Conservation (phyloP, 1,140 invertebrate genomes). For the Drosophila ficusphila region DNA sequence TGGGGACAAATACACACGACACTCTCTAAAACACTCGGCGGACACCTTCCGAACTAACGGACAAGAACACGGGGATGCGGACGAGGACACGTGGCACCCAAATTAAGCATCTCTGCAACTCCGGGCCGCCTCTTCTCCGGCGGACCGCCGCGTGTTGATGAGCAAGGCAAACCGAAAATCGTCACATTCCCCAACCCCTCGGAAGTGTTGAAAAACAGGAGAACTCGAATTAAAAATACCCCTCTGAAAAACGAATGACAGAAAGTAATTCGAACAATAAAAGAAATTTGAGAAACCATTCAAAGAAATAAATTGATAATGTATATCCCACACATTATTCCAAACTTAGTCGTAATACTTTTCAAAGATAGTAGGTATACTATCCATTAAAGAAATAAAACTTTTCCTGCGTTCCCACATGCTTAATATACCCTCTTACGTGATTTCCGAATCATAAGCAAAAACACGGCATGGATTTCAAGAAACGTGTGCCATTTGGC, state of each 20-base stretch:
- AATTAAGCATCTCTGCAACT: slow-evolving; percentile 66
- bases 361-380: no score
- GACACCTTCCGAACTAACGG: slow-evolving; percentile 53
- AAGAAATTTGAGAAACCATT: no score
- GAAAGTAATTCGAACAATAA: no score
- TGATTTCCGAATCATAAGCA: background rate
- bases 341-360: no score
- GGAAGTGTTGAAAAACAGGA: background rate
- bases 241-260: background rate
- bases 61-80: background rate
- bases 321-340: no score
- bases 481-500: slow-evolving; percentile 61
- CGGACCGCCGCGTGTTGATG: slow-evolving; percentile 68
- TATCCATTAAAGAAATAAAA: background rate
- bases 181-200: slow-evolving; percentile 47
- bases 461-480: slow-evolving; percentile 71
- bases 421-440: background rate
- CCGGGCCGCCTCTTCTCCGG: slow-evolving; percentile 1
- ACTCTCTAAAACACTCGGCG: slow-evolving; percentile 16
- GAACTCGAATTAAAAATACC: slow-evolving; percentile 6
- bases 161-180: slow-evolving; percentile 75
- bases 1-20: slow-evolving; percentile 23
- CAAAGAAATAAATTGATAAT: no score
- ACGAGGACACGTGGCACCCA: slow-evolving; percentile 63
- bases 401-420: background rate